These are phyloP conservation scores for Electrophaes corylata DNA, from an alignment of 2,888 invertebrate genomes.

Conservation along the genomic window DNA sequence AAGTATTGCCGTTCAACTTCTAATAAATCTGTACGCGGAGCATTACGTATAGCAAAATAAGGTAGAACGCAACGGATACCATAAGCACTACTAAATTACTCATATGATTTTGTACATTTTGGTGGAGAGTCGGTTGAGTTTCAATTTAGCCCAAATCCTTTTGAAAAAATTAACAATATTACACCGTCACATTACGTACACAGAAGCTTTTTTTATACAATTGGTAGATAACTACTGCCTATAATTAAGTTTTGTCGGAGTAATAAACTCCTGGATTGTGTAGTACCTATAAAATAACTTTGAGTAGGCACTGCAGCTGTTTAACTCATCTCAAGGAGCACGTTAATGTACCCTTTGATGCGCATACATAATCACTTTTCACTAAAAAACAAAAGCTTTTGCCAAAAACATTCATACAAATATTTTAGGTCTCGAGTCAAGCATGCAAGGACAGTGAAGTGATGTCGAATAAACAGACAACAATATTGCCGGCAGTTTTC, in stretches of 20 bases:
- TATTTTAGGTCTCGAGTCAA: slow-evolving; percentile 49
- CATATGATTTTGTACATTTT: too few relatives aligned
- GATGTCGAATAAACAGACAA: slow-evolving; percentile 50
- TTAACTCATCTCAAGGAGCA: slow-evolving; percentile 37
- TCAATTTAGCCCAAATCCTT: too few relatives aligned
- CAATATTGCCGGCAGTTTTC: slow-evolving; percentile 35
- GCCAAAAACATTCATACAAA: slow-evolving; percentile 56
- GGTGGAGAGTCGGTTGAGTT: too few relatives aligned
- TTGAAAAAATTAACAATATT: too few relatives aligned
- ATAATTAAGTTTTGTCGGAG: slow-evolving; percentile 2
- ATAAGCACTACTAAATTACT: too few relatives aligned
- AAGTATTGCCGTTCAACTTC: neutral
- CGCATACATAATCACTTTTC: slow-evolving; percentile 45
- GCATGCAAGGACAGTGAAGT: slow-evolving; percentile 50
- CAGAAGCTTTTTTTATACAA: too few relatives aligned
- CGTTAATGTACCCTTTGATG: slow-evolving; percentile 50
- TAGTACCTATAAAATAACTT: slow-evolving; percentile 26
- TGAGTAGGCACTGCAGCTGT: slow-evolving; percentile 38
- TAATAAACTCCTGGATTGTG: slow-evolving; percentile 10
- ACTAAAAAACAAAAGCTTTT: slow-evolving; percentile 54
- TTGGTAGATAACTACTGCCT: too few relatives aligned
- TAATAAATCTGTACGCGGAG: neutral
- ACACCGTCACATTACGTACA: too few relatives aligned
- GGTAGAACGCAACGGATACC: too few relatives aligned
- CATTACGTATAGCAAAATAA: too few relatives aligned